A percentile compares a stretch with the other conserved stretches of the same genome.
phyloP scores from a whole-genome alignment of 2,888 invertebrate genomes.

The Andrena praecox region DNA sequence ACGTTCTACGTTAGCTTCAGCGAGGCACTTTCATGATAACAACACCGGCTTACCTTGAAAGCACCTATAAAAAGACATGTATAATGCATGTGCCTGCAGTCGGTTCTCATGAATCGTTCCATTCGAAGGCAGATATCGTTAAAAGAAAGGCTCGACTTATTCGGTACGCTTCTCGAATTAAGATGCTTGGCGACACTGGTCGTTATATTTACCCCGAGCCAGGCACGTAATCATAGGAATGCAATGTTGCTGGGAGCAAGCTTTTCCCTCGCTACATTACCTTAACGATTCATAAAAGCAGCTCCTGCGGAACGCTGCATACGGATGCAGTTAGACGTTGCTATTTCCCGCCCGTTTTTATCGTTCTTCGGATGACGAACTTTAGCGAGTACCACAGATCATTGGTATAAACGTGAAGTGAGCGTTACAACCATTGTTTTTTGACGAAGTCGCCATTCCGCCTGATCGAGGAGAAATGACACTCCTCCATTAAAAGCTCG shows the following conservation, averaged over 20 bases:
- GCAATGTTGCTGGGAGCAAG: too few relatives aligned
- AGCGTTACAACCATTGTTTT: too few relatives aligned
- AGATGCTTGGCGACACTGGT: not conserved
- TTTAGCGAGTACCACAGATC: not conserved
- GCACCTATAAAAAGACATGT: conserved; percentile 42
- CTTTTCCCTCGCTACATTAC: not conserved
- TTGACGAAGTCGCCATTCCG: too few relatives aligned
- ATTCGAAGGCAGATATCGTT: conserved; percentile 6
- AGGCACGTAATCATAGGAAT: not conserved
- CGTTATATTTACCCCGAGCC: conserved; percentile 9
- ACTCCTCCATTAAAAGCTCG: not conserved
- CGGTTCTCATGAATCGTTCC: conserved; percentile 6
- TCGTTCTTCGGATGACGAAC: not conserved
- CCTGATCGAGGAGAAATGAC: not conserved
- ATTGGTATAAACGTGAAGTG: not conserved
- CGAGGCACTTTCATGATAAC: not conserved
- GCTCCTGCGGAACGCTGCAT: not conserved
- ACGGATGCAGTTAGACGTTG: conserved; percentile 12
- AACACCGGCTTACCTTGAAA: conserved; percentile 32
- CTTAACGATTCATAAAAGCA: not conserved
- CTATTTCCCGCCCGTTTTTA: conserved; percentile 13
- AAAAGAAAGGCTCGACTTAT: not conserved
- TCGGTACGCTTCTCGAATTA: conserved; percentile 2
- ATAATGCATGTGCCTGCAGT: conserved; percentile 11
- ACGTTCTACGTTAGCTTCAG: not conserved